Base-by-base conservation (phyloP, 1,140 invertebrate genomes). In the Belonocnema kinseyi region DNA sequence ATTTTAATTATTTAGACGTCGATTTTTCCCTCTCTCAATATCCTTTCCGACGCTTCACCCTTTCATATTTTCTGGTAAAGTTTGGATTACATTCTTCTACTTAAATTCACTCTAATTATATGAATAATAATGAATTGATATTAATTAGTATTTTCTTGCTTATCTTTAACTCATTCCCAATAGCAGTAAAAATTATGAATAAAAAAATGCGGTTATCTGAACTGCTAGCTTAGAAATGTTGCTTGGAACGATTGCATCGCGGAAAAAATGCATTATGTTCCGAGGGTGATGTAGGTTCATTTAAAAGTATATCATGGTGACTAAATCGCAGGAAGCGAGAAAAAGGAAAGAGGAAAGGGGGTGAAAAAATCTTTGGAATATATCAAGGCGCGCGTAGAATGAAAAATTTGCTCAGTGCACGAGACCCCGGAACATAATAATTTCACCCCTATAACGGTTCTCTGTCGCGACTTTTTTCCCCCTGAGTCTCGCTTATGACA, bases 251-350 rank as follows among this genome's bases (percentile, higher is more conserved):
- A 61, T 61, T 26, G 13, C 58, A 33, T 61, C 6, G 58, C 40
- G 26, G 26, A 40, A 33, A 66, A 61, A 61, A 26, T 66, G 61
- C 33, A 66, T 66, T 66, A 66, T 66, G 33, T 66, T n/a, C 26
- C 26, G 61, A 16, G 61, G 61, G 61, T 33, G 61, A 33, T 40
- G 61, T 40, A 40, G 61, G 61, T 66, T 66, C 61, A 66, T 66
- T 66, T 66, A 66, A 66, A 66, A 66, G 61, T 66, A 66, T 66
- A 66, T 66, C 61, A 66, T 66, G 61, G 61, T 66, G 61, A 66
- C 61, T 66, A 33, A 40, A 66, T 66, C 61, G 26, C 61, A 66
- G 14, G 26, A 40, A 40, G 54, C 54, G 17, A 8, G 21, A 40
- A 33, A 26, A 11, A 21, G 11, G 21, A 5, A 46, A n/a, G 17